Evolutionary conservation across 2,113 vertebrate species (phyloP).

Genomic region (Istiophorus platypterus): DNA sequence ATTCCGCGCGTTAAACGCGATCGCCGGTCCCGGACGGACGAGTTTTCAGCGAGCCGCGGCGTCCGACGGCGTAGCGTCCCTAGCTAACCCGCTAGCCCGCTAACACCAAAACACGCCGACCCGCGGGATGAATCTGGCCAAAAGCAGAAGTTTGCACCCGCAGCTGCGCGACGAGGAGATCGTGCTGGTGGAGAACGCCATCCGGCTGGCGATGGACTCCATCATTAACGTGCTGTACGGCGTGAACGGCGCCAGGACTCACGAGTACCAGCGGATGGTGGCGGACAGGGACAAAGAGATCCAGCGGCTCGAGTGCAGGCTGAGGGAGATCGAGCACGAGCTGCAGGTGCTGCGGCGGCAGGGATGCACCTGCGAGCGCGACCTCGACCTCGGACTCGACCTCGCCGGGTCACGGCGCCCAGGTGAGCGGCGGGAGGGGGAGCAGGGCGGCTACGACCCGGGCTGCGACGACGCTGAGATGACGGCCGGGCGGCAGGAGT

Average conservation of each 20-base stretch:
- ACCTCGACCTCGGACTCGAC: too few relatives aligned
- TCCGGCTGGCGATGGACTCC: conserved; percentile 74
- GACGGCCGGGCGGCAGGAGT: conserved; percentile 48
- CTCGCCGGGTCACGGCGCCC: background rate
- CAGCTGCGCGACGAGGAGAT: conserved; percentile 73
- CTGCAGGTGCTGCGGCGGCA: conserved; percentile 48
- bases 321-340: conserved; percentile 60
- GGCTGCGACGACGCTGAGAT: background rate
- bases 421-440: background rate
- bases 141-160: conserved; percentile 27
- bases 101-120: background rate
- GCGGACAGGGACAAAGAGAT: conserved; percentile 79
- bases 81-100: background rate
- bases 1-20: fast-evolving
- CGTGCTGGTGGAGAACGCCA: conserved; percentile 75
- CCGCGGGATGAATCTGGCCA: conserved; percentile 54
- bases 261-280: conserved; percentile 73
- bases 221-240: conserved; percentile 76
- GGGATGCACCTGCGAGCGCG: conserved; percentile 56
- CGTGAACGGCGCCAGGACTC: conserved; percentile 55
- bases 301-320: conserved; percentile 66
- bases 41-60: background rate
- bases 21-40: background rate
- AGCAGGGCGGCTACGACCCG: background rate
- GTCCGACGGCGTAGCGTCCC: background rate